Percentiles rank a stretch among this genome's conserved stretches.
These are phyloP conservation scores for Pempheris klunzingeri DNA, from an alignment of 2,797 vertebrate genomes.

Conservation along the genomic window DNA sequence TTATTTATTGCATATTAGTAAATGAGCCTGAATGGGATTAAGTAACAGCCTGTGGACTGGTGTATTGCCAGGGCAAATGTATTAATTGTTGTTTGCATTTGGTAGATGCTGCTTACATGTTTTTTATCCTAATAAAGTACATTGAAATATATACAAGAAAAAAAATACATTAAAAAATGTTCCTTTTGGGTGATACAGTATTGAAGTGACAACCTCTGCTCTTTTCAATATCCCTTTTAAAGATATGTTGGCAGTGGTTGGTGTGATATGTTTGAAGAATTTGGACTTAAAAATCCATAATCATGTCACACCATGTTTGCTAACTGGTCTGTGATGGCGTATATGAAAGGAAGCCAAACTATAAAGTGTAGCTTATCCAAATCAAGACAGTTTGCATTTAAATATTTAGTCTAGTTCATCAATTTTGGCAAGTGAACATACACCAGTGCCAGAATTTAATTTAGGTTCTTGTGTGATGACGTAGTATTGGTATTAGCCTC, in stretches of 20 bases:
- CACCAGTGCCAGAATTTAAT: neutral
- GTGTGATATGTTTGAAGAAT: conserved; percentile 11
- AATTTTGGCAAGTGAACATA: neutral
- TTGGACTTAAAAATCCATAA: conserved; percentile 15
- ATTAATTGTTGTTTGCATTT: neutral
- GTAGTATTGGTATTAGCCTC: no score
- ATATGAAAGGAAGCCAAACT: conserved; percentile 17
- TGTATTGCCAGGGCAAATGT: neutral
- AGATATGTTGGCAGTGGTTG: neutral
- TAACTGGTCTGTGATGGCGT: conserved; percentile 23
- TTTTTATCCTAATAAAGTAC: neutral
- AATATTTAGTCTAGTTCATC: conserved; percentile 5
- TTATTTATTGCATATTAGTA: neutral
- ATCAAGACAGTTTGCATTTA: conserved; percentile 4
- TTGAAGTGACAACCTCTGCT: conserved; percentile 23
- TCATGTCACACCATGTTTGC: conserved; percentile 18
- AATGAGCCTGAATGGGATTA: neutral
- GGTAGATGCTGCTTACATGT: neutral
- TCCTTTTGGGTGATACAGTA: neutral
- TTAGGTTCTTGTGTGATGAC: neutral
- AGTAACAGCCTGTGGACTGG: neutral
- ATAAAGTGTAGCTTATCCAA: neutral
- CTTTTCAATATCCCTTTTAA: conserved; percentile 15
- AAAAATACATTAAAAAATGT: neutral
- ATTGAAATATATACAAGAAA: no score